phyloP scores from a whole-genome alignment of 2,888 invertebrate species.

The Acleris sparsana region DNA sequence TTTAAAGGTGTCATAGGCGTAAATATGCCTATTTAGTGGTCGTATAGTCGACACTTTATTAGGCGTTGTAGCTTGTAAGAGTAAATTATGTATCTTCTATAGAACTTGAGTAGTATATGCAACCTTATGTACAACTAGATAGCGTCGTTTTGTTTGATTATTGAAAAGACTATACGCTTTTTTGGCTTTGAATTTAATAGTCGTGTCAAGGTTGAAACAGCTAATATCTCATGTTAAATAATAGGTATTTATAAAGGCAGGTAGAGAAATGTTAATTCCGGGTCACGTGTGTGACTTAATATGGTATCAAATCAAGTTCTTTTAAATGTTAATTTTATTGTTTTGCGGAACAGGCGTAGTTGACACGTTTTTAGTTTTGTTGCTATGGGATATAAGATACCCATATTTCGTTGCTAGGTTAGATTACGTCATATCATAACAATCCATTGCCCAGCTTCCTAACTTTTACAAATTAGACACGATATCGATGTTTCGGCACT shows the following conservation, averaged over 20 bases:
- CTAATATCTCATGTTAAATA: constrained; percentile 24
- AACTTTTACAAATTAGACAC: too few relatives aligned
- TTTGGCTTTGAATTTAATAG: background rate
- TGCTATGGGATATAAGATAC: too few relatives aligned
- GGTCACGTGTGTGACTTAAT: constrained; percentile 10
- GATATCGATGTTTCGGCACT: too few relatives aligned
- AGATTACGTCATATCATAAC: too few relatives aligned
- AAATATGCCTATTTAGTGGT: constrained; percentile 23
- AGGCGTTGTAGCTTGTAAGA: background rate
- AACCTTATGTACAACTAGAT: too few relatives aligned
- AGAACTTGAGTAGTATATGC: too few relatives aligned
- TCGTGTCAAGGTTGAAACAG: constrained; percentile 28
- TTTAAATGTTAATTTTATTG: constrained; percentile 12
- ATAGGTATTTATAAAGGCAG: constrained; percentile 10
- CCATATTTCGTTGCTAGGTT: too few relatives aligned
- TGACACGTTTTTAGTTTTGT: too few relatives aligned
- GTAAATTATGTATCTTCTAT: too few relatives aligned
- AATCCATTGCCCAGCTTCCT: too few relatives aligned
- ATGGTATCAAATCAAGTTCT: constrained; percentile 7
- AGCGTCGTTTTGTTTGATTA: too few relatives aligned
- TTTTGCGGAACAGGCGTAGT: background rate
- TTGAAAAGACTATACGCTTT: too few relatives aligned
- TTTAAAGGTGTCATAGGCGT: constrained; percentile 23
- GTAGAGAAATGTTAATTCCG: background rate
- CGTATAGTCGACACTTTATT: constrained; percentile 23